Percentiles rank a stretch among this genome's conserved stretches.
Evolutionary conservation across 2,797 vertebrate genomes (phyloP).

Genomic region (Trachops cirrhosus): DNA sequence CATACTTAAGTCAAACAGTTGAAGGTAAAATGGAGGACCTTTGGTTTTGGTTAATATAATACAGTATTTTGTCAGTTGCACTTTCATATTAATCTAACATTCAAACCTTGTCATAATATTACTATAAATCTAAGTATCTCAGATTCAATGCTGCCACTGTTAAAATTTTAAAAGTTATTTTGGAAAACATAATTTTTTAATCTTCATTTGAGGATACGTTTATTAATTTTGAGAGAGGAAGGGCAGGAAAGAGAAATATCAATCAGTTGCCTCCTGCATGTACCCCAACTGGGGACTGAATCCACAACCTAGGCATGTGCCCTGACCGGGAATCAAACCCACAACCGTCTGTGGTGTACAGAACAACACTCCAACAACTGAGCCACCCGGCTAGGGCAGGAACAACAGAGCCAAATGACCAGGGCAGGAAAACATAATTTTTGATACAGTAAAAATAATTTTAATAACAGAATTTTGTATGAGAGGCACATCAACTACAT

Average conservation of each 20-base stretch:
- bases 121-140: slow-evolving; percentile 22
- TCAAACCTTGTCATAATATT: neutral
- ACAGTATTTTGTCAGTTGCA: neutral
- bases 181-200: neutral
- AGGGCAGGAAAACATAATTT: neutral
- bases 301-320: neutral
- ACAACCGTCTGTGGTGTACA: neutral
- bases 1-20: neutral
- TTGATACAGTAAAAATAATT: neutral
- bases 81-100: slow-evolving; percentile 33
- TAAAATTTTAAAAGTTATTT: slow-evolving; percentile 25
- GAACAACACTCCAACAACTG: neutral
- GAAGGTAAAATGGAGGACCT: slow-evolving; percentile 27
- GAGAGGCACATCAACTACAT: neutral
- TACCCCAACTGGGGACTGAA: neutral
- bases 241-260: neutral
- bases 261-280: neutral
- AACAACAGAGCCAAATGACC: neutral
- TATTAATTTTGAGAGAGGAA: neutral
- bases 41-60: neutral
- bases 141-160: neutral
- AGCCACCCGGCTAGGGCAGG: no score
- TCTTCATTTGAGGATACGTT: neutral
- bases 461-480: neutral
- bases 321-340: neutral